Evolutionary conservation across 2,888 invertebrate genomes (phyloP), one percentile per base, ranked within the genome.

Genomic region (Agrilus mali): DNA sequence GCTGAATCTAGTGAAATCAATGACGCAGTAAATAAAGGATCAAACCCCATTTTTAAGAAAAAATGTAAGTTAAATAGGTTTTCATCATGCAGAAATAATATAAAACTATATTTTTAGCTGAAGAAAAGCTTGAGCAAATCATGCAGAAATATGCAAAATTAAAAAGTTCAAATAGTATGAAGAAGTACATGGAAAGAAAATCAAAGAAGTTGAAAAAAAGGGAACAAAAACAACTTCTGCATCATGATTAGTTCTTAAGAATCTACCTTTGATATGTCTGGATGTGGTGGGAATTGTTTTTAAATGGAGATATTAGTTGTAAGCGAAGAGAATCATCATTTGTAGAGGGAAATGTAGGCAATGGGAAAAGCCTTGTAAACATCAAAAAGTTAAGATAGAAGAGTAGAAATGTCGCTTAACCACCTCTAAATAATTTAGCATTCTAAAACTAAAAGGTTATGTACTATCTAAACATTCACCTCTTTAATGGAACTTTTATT

Each of bases 81-180:
- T 16, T 33, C 16, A 36, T 42, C 40, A 36, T 40, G 8, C 10
- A 40, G 12, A 20, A 13, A 32, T 43, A 15, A 17, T 16, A 41
- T 36, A 16, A 15, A 34, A 33, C 47, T 52, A 52, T 54, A 50
- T 49, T 76, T 78, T 22, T 67, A 90, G 90, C 86, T 61, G 88
- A 89, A 57, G 76, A 76, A 54, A 79, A 80, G 45, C 74, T 87
- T 2, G 73, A 83, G 48, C 76, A 81, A 27, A 65, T 92, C 36
- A 82, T 90, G 2, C 75, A 80, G 32, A 82, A 89, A 60, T 93
- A 82, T 59, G 84, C 86, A 50, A 80, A 83, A 39, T 61, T 93
- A 38, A 89, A 90, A 64, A 76, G 80, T 40, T 69, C 75, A 0
- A 87, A 88, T 8, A 81, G 81, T 55, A 64, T 93, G 2, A 80